A percentile compares a stretch with the other conserved stretches of the same genome.
Evolutionary conservation across 2,888 invertebrate species (phyloP).

Genomic region (Dasysyrphus tricinctus): DNA sequence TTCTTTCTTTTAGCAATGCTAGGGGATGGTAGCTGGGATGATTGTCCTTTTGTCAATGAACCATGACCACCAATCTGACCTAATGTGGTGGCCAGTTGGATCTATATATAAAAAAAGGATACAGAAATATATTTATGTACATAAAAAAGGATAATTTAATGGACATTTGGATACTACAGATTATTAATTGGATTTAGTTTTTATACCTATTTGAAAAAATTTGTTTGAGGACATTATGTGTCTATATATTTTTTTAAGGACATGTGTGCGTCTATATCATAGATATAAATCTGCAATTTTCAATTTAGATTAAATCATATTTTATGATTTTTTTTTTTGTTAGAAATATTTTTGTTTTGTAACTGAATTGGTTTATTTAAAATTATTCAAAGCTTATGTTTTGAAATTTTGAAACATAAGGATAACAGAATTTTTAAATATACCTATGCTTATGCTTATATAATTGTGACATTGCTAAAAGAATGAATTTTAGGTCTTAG

Average conservation of each 20-base stretch:
- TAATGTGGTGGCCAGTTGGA: constrained; percentile 28
- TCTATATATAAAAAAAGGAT: constrained; percentile 4
- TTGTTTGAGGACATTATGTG: background rate
- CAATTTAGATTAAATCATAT: constrained; percentile 1
- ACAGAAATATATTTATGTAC: background rate
- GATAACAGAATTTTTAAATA: too few species aligned
- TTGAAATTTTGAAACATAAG: background rate
- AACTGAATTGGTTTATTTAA: background rate
- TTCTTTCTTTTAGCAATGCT: background rate
- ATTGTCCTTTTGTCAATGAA: constrained; percentile 35
- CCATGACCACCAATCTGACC: constrained; percentile 6
- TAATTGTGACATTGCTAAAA: too few species aligned
- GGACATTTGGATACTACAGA: constrained; percentile 6
- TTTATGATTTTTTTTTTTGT: background rate
- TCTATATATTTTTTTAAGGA: too few species aligned
- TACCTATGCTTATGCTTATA: too few species aligned
- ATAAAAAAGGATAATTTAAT: constrained; percentile 33
- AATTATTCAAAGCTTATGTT: background rate
- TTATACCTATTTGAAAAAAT: background rate
- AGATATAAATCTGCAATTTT: too few species aligned
- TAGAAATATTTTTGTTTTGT: background rate
- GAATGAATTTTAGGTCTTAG: too few species aligned
- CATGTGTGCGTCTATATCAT: too few species aligned
- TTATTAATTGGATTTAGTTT: constrained; percentile 60
- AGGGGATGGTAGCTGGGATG: background rate